These are phyloP conservation scores for Tanypteryx hageni DNA, from an alignment of 2,888 invertebrate genomes.

Conservation along the genomic window DNA sequence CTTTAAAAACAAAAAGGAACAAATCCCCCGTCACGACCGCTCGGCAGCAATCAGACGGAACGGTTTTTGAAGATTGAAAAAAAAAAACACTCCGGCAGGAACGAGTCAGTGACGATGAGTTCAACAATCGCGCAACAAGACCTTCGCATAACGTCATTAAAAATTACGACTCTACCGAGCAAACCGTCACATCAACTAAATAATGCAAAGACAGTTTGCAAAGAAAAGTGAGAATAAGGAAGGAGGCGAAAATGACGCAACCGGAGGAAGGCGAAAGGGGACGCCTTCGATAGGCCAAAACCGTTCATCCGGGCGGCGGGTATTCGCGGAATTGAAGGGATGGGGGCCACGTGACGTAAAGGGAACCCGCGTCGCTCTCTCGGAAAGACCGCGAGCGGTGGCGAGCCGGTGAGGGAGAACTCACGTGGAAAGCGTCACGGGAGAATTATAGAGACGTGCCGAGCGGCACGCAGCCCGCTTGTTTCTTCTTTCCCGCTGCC, in stretches of 20 bases:
- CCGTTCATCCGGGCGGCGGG: background rate
- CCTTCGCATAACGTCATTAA: background rate
- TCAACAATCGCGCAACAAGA: background rate
- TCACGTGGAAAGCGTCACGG: background rate
- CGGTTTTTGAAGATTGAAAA: no score
- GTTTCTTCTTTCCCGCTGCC: no score
- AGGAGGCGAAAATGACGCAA: conserved; percentile 4
- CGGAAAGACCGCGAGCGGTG: background rate
- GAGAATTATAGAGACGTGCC: background rate
- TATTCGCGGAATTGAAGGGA: background rate
- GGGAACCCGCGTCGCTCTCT: background rate
- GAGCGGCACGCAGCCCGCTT: background rate
- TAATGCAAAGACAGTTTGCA: background rate
- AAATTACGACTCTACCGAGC: background rate
- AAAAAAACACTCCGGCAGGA: no score
- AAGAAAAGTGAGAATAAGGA: background rate
- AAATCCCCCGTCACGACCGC: no score
- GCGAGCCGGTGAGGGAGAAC: background rate
- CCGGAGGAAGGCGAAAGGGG: background rate
- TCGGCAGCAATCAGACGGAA: no score
- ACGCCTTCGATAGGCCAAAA: background rate
- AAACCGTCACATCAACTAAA: background rate
- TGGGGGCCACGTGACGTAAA: conserved; percentile 18
- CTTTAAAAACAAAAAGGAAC: no score
- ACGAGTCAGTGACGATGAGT: background rate